These are phyloP conservation scores for Neosilurus hyrtlii DNA, from an alignment of 2,797 vertebrate species.

Conservation along the genomic window DNA sequence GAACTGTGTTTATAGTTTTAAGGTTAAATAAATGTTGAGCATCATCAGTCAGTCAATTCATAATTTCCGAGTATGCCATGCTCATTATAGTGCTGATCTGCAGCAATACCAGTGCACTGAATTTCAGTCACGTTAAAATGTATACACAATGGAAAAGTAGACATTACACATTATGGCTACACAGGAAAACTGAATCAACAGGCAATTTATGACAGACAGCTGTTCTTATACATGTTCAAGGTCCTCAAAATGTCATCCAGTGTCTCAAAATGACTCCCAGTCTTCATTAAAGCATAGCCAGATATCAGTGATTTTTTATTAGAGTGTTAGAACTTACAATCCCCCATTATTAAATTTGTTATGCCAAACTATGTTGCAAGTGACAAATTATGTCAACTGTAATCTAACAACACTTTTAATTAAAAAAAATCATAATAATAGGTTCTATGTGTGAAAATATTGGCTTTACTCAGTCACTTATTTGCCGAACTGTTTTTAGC, in stretches of 20 bases:
- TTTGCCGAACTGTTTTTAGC: too few species aligned
- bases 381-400: background rate
- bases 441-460: background rate
- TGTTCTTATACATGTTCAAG: background rate
- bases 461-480: background rate
- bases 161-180: background rate
- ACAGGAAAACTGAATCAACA: background rate
- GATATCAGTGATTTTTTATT: background rate
- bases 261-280: too few species aligned
- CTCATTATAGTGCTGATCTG: background rate
- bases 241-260: background rate
- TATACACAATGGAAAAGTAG: background rate
- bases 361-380: background rate
- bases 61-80: background rate
- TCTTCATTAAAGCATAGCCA: background rate
- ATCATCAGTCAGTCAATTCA: background rate
- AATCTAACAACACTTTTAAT: background rate
- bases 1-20: background rate
- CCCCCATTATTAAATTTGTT: background rate
- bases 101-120: background rate
- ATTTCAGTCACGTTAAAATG: background rate
- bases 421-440: background rate
- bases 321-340: background rate
- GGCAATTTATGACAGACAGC: background rate
- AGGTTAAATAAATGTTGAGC: background rate